Evolutionary conservation across 2,797 vertebrate species (phyloP).

Genomic region (Cyclura pinguis): DNA sequence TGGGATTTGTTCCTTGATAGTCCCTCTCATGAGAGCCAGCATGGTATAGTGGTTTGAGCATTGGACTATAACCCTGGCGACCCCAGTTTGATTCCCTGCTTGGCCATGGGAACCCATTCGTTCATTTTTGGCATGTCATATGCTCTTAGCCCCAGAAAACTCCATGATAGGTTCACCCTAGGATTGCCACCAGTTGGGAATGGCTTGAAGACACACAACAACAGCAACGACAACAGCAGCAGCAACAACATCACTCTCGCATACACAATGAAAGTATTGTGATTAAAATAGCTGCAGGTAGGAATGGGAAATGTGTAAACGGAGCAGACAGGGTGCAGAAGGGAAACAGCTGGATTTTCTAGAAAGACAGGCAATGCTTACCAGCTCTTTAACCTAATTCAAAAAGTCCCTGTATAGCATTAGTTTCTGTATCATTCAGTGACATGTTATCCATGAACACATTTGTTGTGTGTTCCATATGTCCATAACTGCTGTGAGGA

Average conservation of each 20-base stretch:
- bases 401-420: background rate
- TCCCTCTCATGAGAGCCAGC: too few relatives aligned
- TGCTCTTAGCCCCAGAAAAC: too few relatives aligned
- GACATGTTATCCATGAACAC: background rate
- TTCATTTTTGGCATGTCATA: too few relatives aligned
- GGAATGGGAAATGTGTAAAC: background rate
- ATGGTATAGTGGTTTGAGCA: too few relatives aligned
- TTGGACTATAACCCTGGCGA: too few relatives aligned
- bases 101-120: too few relatives aligned
- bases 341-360: background rate
- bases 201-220: too few relatives aligned
- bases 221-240: too few relatives aligned
- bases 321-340: background rate
- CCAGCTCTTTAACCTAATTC: background rate
- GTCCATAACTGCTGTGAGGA: background rate
- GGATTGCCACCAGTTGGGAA: too few relatives aligned
- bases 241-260: background rate
- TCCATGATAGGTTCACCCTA: too few relatives aligned
- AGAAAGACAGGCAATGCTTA: background rate
- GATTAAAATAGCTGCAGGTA: background rate
- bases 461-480: background rate
- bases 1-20: background rate
- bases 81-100: too few relatives aligned
- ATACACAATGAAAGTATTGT: background rate
- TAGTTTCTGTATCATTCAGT: background rate